phyloP scores from a whole-genome alignment of 2,113 vertebrate species.

The Thymallus thymallus region DNA sequence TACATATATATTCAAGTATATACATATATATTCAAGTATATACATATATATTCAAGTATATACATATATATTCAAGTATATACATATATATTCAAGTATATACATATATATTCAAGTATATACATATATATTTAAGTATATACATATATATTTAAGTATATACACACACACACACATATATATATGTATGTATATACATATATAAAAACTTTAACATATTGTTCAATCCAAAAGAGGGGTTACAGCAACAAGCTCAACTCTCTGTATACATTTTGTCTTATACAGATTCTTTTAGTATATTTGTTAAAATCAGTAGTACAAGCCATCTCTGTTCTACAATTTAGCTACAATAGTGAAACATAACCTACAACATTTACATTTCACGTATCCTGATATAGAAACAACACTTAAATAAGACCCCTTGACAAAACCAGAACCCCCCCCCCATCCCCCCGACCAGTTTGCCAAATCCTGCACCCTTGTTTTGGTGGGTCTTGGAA shows the following conservation, averaged over 20 bases:
- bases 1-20: too few species aligned
- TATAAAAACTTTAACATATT: conserved; percentile 71
- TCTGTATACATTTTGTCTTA: conserved; percentile 73
- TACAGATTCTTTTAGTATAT: conserved; percentile 69
- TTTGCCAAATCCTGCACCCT: conserved; percentile 16
- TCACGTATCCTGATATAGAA: conserved; percentile 80
- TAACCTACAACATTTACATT: conserved; percentile 86
- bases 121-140: too few species aligned
- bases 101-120: too few species aligned
- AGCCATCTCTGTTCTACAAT: conserved; percentile 87
- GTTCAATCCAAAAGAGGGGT: conserved; percentile 77
- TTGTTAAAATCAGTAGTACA: conserved; percentile 90
- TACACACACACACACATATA: too few species aligned
- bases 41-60: too few species aligned
- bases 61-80: too few species aligned
- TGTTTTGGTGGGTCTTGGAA: conserved; percentile 6
- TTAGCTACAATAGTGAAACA: conserved; percentile 88
- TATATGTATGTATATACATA: conserved; percentile 23
- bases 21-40: too few species aligned
- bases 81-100: too few species aligned
- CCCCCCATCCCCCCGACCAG: neutral
- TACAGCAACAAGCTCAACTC: conserved; percentile 85
- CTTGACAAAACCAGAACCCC: conserved; percentile 62
- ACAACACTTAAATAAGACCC: conserved; percentile 81
- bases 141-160: too few species aligned